Conservation (phyloP, 1,140 invertebrate genomes). For the Drosophila baimaii region DNA sequence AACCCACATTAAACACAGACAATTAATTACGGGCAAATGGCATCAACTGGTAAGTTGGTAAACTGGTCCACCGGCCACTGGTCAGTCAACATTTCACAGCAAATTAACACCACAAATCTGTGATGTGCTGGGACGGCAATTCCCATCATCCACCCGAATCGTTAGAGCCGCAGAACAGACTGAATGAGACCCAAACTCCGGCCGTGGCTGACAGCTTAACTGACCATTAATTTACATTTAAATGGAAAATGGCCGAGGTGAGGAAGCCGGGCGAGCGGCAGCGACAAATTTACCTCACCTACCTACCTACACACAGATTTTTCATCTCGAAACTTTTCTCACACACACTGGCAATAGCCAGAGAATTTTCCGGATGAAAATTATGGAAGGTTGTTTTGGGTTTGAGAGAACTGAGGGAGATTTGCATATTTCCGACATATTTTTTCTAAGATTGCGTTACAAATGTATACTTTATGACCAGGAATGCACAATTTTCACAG, state of each 20-base stretch:
- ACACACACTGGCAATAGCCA: conserved; percentile 19
- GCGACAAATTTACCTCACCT: conserved; percentile 29
- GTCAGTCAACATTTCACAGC: conserved; percentile 74
- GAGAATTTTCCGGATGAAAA: conserved; percentile 33
- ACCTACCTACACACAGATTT: conserved; percentile 35
- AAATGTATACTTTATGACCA: conserved; percentile 69
- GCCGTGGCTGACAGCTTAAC: conserved; percentile 73
- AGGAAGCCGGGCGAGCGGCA: conserved; percentile 36
- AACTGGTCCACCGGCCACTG: conserved; percentile 43
- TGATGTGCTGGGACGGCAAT: conserved; percentile 34
- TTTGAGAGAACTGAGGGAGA: conserved; percentile 25
- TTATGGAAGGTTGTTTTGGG: conserved; percentile 17
- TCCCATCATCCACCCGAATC: conserved; percentile 44
- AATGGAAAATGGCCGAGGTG: conserved; percentile 57
- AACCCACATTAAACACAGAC: conserved; percentile 82
- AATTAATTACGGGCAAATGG: conserved; percentile 73
- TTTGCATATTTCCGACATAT: conserved; percentile 77
- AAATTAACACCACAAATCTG: conserved; percentile 81
- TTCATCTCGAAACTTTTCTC: conserved; percentile 47
- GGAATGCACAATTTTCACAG: conserved; percentile 59
- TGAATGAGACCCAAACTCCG: conserved; percentile 48
- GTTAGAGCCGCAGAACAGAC: conserved; percentile 43
- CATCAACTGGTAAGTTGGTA: conserved; percentile 49
- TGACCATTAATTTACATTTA: conserved; percentile 81
- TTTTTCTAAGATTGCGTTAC: conserved; percentile 67